A percentile compares a stretch with the other conserved stretches of the same genome.
phyloP scores from a whole-genome alignment of 2,113 vertebrate species.

The Eulacestoma nigropectus region DNA sequence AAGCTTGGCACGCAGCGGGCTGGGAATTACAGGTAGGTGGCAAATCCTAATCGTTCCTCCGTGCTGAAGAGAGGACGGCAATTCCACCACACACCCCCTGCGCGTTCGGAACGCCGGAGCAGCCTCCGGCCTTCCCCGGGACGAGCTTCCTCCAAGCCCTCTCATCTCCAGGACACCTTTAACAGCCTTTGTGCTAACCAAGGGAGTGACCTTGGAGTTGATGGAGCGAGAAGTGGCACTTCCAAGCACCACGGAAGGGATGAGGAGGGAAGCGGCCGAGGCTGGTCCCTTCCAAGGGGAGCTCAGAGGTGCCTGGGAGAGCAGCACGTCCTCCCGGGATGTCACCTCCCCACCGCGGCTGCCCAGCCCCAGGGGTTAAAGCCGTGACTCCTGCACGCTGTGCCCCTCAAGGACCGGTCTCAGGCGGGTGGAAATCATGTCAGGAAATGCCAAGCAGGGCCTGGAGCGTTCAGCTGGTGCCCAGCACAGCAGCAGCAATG shows the following conservation, averaged over 20 bases:
- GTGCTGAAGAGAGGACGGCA: rapidly evolving
- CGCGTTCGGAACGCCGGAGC: background rate
- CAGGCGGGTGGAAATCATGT: background rate
- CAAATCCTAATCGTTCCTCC: background rate
- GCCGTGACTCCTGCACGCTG: rapidly evolving
- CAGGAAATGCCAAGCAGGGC: background rate
- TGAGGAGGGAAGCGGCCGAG: background rate
- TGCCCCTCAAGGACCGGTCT: background rate
- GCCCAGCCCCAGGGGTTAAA: background rate
- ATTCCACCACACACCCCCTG: background rate
- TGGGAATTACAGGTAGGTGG: background rate
- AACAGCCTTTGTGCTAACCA: background rate
- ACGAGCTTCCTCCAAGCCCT: background rate
- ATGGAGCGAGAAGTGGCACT: background rate
- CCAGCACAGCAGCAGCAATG: background rate
- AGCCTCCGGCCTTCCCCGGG: background rate
- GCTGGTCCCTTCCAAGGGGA: background rate
- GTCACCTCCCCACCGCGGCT: rapidly evolving
- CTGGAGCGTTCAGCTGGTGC: background rate
- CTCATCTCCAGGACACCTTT: background rate
- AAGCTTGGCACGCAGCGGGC: background rate
- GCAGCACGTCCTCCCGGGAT: rapidly evolving
- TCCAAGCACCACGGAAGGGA: background rate
- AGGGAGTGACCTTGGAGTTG: constrained; percentile 22
- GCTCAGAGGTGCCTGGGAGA: background rate